Percentiles rank a stretch among this genome's conserved stretches.
Conservation (phyloP, 2,797 vertebrate genomes). For the Alauda arvensis region DNA sequence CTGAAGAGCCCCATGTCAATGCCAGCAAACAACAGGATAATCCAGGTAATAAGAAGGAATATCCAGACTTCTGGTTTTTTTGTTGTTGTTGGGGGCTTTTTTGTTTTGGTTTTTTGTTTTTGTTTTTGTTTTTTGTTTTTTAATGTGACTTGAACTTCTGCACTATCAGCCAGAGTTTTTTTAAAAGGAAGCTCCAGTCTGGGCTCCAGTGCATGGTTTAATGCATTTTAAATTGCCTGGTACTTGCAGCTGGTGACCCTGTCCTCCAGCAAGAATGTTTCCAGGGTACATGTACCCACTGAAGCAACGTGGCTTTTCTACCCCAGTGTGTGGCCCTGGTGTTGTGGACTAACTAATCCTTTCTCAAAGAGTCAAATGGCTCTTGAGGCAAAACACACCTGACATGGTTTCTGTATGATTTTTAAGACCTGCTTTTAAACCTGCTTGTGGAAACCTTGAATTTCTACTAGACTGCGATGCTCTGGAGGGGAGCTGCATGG, state of each 20-base stretch:
- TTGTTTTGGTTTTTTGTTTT: too few species aligned
- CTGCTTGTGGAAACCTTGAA: neutral
- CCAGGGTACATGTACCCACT: neutral
- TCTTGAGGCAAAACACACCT: neutral
- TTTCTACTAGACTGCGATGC: conserved; percentile 15
- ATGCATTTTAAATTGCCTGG: neutral
- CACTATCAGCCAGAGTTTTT: neutral
- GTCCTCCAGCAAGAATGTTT: neutral
- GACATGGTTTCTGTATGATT: neutral
- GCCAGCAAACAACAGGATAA: neutral
- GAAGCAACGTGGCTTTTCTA: neutral
- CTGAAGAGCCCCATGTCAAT: neutral
- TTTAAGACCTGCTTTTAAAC: neutral
- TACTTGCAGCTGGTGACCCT: neutral
- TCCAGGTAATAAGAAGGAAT: neutral
- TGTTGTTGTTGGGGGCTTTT: too few species aligned
- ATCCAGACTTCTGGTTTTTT: neutral
- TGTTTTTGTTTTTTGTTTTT: too few species aligned
- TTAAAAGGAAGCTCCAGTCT: neutral
- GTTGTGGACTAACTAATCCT: neutral
- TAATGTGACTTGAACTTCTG: neutral
- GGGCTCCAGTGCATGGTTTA: neutral
- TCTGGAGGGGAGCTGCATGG: neutral
- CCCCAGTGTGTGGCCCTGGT: neutral
- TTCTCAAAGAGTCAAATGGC: neutral